Percentiles rank a stretch among this genome's conserved stretches.
Evolutionary conservation across 2,797 vertebrate genomes (phyloP).

Genomic region (Erithacus rubecula): DNA sequence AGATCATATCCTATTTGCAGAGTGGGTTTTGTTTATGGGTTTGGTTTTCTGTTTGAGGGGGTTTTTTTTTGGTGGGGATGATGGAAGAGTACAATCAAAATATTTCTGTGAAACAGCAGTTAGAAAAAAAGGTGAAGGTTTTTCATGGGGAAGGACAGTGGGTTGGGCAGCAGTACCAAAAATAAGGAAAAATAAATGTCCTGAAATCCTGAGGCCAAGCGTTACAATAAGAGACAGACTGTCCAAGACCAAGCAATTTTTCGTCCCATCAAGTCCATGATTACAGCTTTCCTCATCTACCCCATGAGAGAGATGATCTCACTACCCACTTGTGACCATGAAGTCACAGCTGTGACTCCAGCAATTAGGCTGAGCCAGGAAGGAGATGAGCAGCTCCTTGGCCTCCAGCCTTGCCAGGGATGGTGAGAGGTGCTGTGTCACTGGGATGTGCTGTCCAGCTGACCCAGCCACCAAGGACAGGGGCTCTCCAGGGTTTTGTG

Average conservation of each 20-base stretch:
- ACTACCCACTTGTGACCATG: conserved; percentile 28
- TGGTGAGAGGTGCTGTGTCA: not conserved
- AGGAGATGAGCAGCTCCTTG: not conserved
- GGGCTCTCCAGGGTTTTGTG: not conserved
- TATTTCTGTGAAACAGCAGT: not conserved
- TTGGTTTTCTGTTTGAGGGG: not conserved
- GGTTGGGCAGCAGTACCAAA: not conserved
- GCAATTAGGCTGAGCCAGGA: not conserved
- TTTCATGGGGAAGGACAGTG: not conserved
- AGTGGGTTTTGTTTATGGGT: not conserved
- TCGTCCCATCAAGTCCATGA: conserved; percentile 10
- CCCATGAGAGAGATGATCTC: conserved; percentile 49
- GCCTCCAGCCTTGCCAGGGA: not conserved
- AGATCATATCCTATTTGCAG: not conserved
- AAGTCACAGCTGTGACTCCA: conserved; percentile 31
- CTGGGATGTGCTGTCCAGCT: not conserved
- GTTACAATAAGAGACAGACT: not conserved
- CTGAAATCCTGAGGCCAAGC: not conserved
- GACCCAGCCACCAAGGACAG: not conserved
- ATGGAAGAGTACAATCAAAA: not conserved
- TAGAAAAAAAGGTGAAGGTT: not conserved
- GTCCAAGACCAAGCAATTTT: conserved; percentile 8
- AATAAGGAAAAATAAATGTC: not conserved
- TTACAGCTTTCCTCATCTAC: conserved; percentile 28
- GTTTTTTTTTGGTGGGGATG: fast-evolving